phyloP scores from a whole-genome alignment of 2,113 vertebrate species.

The Myrmecobius fasciatus region DNA sequence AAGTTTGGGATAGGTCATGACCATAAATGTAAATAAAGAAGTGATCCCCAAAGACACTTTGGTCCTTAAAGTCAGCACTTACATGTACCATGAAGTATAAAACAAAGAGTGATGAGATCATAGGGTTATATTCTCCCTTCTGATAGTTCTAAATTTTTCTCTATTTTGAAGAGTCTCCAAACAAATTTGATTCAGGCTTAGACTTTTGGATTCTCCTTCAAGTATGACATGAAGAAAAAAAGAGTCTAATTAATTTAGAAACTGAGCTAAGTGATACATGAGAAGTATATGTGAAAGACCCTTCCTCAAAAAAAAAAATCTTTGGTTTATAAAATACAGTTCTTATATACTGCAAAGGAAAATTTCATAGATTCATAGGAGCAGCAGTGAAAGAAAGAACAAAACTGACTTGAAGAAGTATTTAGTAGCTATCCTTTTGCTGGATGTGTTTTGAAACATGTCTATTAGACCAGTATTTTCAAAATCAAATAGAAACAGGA shows the following conservation, averaged over 20 bases:
- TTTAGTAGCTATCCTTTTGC: background rate
- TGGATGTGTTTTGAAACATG: background rate
- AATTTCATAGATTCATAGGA: background rate
- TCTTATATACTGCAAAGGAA: background rate
- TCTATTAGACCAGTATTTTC: background rate
- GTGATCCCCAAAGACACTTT: slow-evolving; percentile 54
- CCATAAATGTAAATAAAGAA: background rate
- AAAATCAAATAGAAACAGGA: background rate
- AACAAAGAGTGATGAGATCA: slow-evolving; percentile 58
- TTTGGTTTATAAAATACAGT: background rate
- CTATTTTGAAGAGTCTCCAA: slow-evolving; percentile 46
- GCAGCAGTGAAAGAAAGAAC: background rate
- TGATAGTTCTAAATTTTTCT: slow-evolving; percentile 1
- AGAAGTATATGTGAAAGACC: background rate
- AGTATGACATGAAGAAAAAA: slow-evolving; percentile 39
- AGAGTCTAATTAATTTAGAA: background rate
- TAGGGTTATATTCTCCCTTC: background rate
- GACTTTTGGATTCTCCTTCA: background rate
- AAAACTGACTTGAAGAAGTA: background rate
- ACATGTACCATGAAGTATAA: slow-evolving; percentile 47
- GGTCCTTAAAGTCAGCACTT: slow-evolving; percentile 38
- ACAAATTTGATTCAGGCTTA: slow-evolving; percentile 48
- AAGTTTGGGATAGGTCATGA: slow-evolving; percentile 47
- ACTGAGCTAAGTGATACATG: background rate
- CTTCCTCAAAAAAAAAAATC: background rate